Evolutionary conservation across 2,797 vertebrate genomes (phyloP), one percentile per base, ranked within the genome.

Genomic region (Babyrousa celebensis): DNA sequence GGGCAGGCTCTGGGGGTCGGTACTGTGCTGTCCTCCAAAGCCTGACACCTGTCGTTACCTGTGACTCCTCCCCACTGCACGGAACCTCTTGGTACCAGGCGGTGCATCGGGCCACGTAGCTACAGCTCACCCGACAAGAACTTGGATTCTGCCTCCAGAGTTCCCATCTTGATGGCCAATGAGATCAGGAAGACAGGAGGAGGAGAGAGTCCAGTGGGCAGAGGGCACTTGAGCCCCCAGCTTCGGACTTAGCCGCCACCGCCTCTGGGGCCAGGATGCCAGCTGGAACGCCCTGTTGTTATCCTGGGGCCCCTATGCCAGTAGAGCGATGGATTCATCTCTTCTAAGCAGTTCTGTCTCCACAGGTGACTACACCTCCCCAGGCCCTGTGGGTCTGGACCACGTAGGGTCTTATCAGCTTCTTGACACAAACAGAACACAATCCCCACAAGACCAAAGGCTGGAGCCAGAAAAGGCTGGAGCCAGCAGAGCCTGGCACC

Each of bases 21-120:
- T 48, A 21, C 21, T 1, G 1, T 5, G 2, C 32, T 10, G 3
- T 2, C 12, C 6, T 15, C n/a, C 0, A 0, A 12, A 3, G 10
- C 71, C 52, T 0, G 0, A 29, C 32, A 3, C 9, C 54, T 5
- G 40, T n/a, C 2, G 29, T 12, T 18, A 3, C 16, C 12, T 6
- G 15, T 6, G 14, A n/a, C 16, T 10, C 84, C 25, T 11, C 58
- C n/a, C 12, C 36, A 2, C 23, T 12, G 3, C 23, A 10, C 1
- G 1, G 43, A 12, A 48, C 58, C 8, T 23, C 40, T 15, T 3
- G 0, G 6, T 21, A 15, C 32, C 4, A 0, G 23, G 1, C 0
- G 10, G 7, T 6, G 6, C 14, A 6, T 2, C 0, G 9, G 36
- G 43, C 2, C 72, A 56, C 11, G 3, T 1, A 18, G 21, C 6